These are phyloP conservation scores for Danio aesculapii DNA, from an alignment of 2,797 vertebrate genomes.

Conservation along the genomic window DNA sequence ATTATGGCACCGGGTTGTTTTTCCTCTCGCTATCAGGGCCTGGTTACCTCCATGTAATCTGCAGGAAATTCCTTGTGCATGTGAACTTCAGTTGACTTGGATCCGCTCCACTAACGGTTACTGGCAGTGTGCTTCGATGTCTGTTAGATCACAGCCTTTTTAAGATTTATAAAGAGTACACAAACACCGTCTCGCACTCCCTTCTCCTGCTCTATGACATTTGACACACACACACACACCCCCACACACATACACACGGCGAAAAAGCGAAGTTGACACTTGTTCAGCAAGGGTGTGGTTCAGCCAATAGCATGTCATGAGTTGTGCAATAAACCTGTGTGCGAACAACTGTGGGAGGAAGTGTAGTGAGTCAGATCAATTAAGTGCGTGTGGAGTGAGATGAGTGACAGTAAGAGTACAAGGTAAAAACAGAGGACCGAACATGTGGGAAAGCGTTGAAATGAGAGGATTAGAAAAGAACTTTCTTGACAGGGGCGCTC, in stretches of 20 bases:
- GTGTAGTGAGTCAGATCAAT: slow-evolving; percentile 48
- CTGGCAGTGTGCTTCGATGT: slow-evolving; percentile 65
- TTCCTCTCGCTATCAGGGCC: slow-evolving; percentile 68
- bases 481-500: not conserved
- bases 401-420: slow-evolving; percentile 41
- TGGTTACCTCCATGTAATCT: slow-evolving; percentile 75
- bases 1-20: slow-evolving; percentile 68
- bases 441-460: slow-evolving; percentile 33
- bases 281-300: slow-evolving; percentile 52
- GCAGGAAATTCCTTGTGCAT: slow-evolving; percentile 82
- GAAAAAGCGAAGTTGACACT: slow-evolving; percentile 52
- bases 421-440: slow-evolving; percentile 44
- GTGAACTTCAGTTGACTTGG: slow-evolving; percentile 72
- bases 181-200: slow-evolving; percentile 10
- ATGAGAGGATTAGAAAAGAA: slow-evolving; percentile 24
- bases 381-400: slow-evolving; percentile 15
- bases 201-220: slow-evolving; percentile 14
- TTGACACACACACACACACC: not conserved
- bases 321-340: slow-evolving; percentile 49
- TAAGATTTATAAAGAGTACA: slow-evolving; percentile 38
- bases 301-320: slow-evolving; percentile 49
- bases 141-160: slow-evolving; percentile 51
- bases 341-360: slow-evolving; percentile 52
- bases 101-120: slow-evolving; percentile 68
- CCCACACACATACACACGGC: slow-evolving; percentile 10